Conservation (phyloP, 2,797 vertebrate species). For the Gymnothorax reevesii region DNA sequence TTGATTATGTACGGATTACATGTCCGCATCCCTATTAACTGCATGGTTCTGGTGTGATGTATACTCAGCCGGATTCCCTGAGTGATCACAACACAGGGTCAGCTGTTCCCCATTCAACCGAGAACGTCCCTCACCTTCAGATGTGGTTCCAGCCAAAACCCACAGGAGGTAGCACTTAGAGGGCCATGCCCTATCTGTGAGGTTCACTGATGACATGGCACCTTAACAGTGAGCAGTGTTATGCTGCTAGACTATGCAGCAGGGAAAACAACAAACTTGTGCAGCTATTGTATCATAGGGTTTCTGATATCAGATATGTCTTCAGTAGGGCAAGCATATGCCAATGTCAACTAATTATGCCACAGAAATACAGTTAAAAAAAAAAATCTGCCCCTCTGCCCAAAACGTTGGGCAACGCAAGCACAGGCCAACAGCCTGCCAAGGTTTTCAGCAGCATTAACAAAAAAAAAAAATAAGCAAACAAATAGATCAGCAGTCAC, state of each 20-base stretch:
- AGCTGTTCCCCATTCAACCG: not conserved
- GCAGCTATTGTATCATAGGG: not conserved
- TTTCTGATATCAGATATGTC: not conserved
- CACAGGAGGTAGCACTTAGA: not conserved
- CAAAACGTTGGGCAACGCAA: not conserved
- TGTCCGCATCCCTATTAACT: not conserved
- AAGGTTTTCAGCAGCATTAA: not conserved
- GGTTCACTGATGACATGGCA: constrained; percentile 1
- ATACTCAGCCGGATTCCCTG: not conserved
- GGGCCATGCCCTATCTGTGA: not conserved
- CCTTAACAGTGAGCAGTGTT: not conserved
- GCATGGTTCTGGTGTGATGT: not conserved
- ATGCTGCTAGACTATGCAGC: not conserved
- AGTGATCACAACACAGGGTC: not conserved
- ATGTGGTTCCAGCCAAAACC: not conserved
- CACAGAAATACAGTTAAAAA: too few relatives aligned
- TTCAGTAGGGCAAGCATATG: not conserved
- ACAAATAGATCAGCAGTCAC: not conserved
- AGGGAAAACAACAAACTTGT: not conserved
- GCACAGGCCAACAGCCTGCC: not conserved
- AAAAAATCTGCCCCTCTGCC: not conserved
- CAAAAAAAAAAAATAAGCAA: not conserved
- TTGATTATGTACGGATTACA: not conserved
- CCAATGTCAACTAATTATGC: not conserved
- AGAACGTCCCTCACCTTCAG: not conserved